phyloP scores from a whole-genome alignment of 2,888 invertebrate species.

The Eupithecia pulchellata region DNA sequence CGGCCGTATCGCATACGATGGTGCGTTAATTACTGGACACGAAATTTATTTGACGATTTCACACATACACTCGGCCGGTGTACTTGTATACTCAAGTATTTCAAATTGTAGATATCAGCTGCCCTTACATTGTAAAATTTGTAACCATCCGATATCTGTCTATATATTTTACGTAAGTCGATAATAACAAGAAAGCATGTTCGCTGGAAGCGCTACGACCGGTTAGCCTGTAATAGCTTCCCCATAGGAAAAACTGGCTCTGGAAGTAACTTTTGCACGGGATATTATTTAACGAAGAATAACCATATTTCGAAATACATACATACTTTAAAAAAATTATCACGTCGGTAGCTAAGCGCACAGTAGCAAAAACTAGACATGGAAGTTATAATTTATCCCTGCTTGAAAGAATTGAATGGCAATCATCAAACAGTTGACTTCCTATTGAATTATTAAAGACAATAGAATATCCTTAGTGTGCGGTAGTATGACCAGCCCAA shows the following conservation, averaged over 20 bases:
- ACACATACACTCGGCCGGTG: background rate
- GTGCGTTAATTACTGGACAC: constrained; percentile 61
- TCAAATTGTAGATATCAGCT: background rate
- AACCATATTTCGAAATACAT: constrained; percentile 47
- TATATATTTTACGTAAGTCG: background rate
- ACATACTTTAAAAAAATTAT: constrained; percentile 39
- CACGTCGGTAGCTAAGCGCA: constrained; percentile 37
- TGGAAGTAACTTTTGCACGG: constrained; percentile 50
- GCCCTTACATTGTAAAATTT: background rate
- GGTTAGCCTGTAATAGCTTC: constrained; percentile 67
- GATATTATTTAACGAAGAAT: constrained; percentile 56
- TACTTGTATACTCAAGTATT: background rate
- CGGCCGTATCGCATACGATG: constrained; percentile 52
- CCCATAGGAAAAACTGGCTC: constrained; percentile 65
- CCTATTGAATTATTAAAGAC: constrained; percentile 53
- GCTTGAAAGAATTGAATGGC: constrained; percentile 46
- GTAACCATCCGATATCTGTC: background rate
- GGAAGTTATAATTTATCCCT: constrained; percentile 45
- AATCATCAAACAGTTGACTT: constrained; percentile 50
- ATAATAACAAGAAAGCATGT: background rate
- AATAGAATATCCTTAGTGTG: constrained; percentile 57
- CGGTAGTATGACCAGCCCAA: constrained; percentile 63
- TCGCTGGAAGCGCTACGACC: constrained; percentile 47
- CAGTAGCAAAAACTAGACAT: constrained; percentile 46
- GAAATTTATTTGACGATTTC: constrained; percentile 60